phyloP scores from a whole-genome alignment of 2,113 vertebrate genomes.

The Furnarius figulus region DNA sequence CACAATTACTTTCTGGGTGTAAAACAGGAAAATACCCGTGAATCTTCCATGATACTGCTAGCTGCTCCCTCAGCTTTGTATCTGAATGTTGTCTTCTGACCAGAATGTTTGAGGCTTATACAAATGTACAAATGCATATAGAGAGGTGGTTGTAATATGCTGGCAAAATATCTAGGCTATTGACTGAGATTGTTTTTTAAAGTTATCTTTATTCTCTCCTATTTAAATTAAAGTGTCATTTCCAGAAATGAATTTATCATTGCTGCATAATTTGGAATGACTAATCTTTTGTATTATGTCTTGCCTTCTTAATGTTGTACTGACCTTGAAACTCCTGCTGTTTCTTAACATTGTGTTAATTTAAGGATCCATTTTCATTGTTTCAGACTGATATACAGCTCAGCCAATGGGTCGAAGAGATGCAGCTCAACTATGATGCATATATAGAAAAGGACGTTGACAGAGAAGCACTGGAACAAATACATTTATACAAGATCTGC shows the following conservation, averaged over 20 bases:
- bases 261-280: neutral
- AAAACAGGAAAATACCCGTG: neutral
- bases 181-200: neutral
- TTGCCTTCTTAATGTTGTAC: neutral
- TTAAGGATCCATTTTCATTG: conserved; percentile 10
- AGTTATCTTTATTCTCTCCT: neutral
- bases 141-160: neutral
- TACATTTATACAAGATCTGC: conserved; percentile 88
- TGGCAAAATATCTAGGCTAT: neutral
- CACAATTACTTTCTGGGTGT: neutral
- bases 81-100: neutral
- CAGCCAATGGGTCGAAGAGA: conserved; percentile 84
- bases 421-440: conserved; percentile 80
- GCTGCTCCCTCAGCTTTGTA: neutral
- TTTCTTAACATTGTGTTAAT: conserved; percentile 18
- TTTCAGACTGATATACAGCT: conserved; percentile 75
- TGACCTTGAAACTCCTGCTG: neutral
- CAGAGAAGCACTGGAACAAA: conserved; percentile 82
- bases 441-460: conserved; percentile 80
- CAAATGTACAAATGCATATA: neutral
- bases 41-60: neutral
- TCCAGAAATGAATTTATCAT: neutral
- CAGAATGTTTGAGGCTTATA: neutral
- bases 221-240: neutral
- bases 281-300: neutral